Evolutionary conservation across 1,140 invertebrate genomes (phyloP), one percentile per base, ranked within the genome.

Genomic region (Bombus waltoni): DNA sequence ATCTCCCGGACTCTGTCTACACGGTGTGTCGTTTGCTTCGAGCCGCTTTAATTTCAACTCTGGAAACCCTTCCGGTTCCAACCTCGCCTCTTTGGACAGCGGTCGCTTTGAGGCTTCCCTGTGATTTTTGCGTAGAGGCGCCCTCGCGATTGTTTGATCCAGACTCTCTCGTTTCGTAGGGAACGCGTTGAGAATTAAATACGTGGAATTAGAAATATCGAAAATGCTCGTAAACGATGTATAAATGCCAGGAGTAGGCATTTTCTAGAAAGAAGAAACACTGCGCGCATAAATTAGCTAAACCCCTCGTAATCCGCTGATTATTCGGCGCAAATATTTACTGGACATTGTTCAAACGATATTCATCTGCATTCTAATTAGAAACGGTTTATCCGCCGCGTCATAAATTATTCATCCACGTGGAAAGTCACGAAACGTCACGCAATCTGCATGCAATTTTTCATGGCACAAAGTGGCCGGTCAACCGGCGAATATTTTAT

Each of bases 1-100:
- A 82, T 85, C 83, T 75, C 77, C 71, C 75, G 84, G 75, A 72
- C 74, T 47, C 44, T 15, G 57, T 89, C 53, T 68, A 86, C 71
- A 79, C 84, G 87, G 88, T 89, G 88, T 89, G 73, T 62, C 78
- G 74, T 89, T 89, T 68, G 57, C 70, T 66, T 70, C 44, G 65
- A 42, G 11, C 18, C 57, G 66, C 44, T 79, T 87, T 85, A 76
- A 90, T 83, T 70, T 80, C 71, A 25, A 38, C 65, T 62, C 22
- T 25, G 3, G 28, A 53, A 70, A 8, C 78, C 65, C 44, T 80
- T 66, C 62, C 57, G 75, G 25, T 53, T 28, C 28, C 38, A 22
- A 25, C 25, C 38, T 25, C 38, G 25, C 35, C 40, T 22, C 44
- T 71, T 68, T 71, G 35, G 32, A 38, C 32, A 15, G 72, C 28